Percentiles rank a stretch among this genome's conserved stretches.
phyloP scores from a whole-genome alignment of 2,113 vertebrate species.

The Apodemus sylvaticus region DNA sequence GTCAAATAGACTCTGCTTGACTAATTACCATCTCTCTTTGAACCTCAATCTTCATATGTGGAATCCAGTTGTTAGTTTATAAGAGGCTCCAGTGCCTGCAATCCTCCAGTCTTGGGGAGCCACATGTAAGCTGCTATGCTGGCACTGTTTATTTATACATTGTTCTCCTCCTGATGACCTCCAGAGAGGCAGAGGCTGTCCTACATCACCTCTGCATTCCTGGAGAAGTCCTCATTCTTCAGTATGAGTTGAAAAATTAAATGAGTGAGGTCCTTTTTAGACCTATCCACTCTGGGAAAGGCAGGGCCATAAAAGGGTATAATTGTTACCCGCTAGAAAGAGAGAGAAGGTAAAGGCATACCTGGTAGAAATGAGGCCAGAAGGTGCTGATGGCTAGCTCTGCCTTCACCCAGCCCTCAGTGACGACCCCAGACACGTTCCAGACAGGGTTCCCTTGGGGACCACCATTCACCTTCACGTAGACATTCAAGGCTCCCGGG shows the following conservation, averaged over 20 bases:
- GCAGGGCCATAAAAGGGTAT: background rate
- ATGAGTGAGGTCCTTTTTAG: background rate
- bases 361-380: slow-evolving; percentile 99
- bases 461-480: slow-evolving; percentile 96
- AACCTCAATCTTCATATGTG: background rate
- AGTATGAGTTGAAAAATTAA: rapidly evolving
- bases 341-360: slow-evolving; percentile 68
- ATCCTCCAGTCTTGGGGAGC: background rate
- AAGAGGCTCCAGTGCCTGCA: background rate
- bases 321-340: background rate
- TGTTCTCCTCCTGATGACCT: background rate
- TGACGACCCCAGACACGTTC: slow-evolving; percentile 94
- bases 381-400: slow-evolving; percentile 98
- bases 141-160: background rate
- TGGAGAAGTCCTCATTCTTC: background rate
- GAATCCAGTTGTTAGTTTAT: background rate
- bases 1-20: background rate
- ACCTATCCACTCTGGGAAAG: background rate
- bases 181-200: background rate
- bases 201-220: background rate
- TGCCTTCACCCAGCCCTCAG: slow-evolving; percentile 96
- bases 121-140: rapidly evolving
- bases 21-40: background rate
- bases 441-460: slow-evolving; percentile 97
- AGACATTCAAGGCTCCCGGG: slow-evolving; percentile 95